Base-by-base conservation (phyloP, 2,888 invertebrate species). In the Heterodera filipjevi region DNA sequence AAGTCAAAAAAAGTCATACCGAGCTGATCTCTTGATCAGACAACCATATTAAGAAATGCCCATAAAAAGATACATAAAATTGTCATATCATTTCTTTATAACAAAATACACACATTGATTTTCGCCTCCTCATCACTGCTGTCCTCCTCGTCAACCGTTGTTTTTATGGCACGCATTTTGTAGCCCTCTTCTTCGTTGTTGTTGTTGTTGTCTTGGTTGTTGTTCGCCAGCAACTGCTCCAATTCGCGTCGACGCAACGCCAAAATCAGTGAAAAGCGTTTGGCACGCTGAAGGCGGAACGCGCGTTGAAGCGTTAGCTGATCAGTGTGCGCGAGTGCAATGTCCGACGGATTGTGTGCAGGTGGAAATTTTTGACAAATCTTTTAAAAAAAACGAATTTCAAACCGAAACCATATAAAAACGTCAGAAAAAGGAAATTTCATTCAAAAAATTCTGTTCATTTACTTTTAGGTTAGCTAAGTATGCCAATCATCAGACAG, bases 121-220 rank as follows among this genome's bases (percentile, higher is more conserved):
- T 79, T 77, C 73, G 76, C 72, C 71, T 83, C 83, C 66, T 83
- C 84, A 46, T 84, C 82, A 71, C 82, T 84, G 71, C 84, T 82
- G 71, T 83, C 82, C 44, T 59, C 46, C 66, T 66, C 75, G 27
- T 49, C 44, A 33, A 10, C 35, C 32, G 59, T 39, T 22, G 30
- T 6, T n/a, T 6, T 27, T n/a, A n/a, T 27, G 33, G 16, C 35
- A 46, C 30, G 32, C 22, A 10, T 71, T 53, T n/a, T 72, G 33
- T 22, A 72, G 22, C 1, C 16, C 1, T n/a, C n/a, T 5, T 6
- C 30, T 19, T 22, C 32, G n/a, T 0, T 33, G 22, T 3, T 10
- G 49, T 14, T 14, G 22, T 49, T 14, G 49, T 3, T 10, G 39
- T 39, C 39, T 6, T 39, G 3, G 19, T 53, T 53, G 53, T 53